Evolutionary conservation across 1,140 invertebrate species (phyloP), one percentile per base, ranked within the genome.

Genomic region (Dendroctonus valens): DNA sequence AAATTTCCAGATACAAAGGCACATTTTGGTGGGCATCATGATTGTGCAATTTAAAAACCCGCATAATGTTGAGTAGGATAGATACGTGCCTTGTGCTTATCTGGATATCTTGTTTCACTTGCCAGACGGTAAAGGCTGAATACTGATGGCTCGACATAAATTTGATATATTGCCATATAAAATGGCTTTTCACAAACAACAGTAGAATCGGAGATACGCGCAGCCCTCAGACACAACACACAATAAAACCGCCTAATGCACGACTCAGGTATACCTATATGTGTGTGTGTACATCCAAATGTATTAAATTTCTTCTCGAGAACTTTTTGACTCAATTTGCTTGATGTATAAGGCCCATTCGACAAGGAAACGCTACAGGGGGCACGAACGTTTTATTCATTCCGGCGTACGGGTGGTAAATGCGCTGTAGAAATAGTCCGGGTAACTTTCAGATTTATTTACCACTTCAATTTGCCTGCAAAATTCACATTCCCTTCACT

Each of bases 151-250:
- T 54, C 52, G 60, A 42, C 60, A 63, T 63, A 63, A 63, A 63
- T 53, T 63, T 63, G 60, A 63, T 63, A 63, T 63, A 63, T 63
- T 44, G 44, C 60, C 8, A 38, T 50, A 63, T 63, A 63, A 63
- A 63, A 54, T 38, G 52, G 11, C 42, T 61, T 62, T 63, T 63
- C 60, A 48, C 51, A 63, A 63, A 54, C 52, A 63, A 63, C 51
- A 42, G 40, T 42, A 55, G 50, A 63, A 63, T 63, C 52, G 41
- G 60, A 54, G 60, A 42, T 55, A 53, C 46, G n/a, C 57, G 41
- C n/a, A 44, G 49, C 41, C 60, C 50, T 54, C 60, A 50, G 39
- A 63, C 60, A 59, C 39, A 48, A 59, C 46, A 59, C 37, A 59
- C 57, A 59, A 46, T 46, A 48, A 59, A 59, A 59, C 38, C 49